Evolutionary conservation across 2,113 vertebrate genomes (phyloP), one percentile per base, ranked within the genome.

Genomic region (Sinocyclocheilus anshuiensis): DNA sequence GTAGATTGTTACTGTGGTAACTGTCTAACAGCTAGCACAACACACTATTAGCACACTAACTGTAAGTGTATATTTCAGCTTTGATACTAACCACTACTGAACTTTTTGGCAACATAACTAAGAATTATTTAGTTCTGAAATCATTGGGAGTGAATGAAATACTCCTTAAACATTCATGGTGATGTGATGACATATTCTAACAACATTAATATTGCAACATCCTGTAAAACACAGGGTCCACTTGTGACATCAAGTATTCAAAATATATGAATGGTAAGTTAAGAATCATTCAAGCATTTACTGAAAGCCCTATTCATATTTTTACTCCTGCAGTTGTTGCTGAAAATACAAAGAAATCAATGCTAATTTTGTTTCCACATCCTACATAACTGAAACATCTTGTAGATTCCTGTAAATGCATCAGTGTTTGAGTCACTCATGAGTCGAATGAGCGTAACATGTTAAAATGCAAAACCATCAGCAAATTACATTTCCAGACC

Each of bases 371-470:
- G 3, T 80, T 80, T 63, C 57, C 77, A 42, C 77, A 42, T 39
- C 36, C 77, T 63, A 42, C 57, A 42, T 36, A 7, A 39, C 18
- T 24, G n/a, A 29, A 59, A 77, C 75, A 1, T 61, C 55, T 61
- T 80, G 26, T 59, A 78, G 57, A 80, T 80, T 80, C 55, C 77
- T 42, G 55, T 61, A 80, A 80, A 80, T 24, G 29, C 20, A 39
- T 16, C 20, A 78, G 53, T 59, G 77, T 78, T 78, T 78, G 74
- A 76, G 74, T 76, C 22, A 24, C 42, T 26, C 74, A 12, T 12
- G 67, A 39, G 71, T 13, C 36, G 7, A 48, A 50, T 48, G 42
- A 13, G 42, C 0, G 12, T 16, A 75, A 75, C 69, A 18, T 10
- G 16, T 33, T 77, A 33, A 77, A 55, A 77, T 53, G 15, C 45